Conservation (phyloP, 2,113 vertebrate species). For the Lynx canadensis region DNA sequence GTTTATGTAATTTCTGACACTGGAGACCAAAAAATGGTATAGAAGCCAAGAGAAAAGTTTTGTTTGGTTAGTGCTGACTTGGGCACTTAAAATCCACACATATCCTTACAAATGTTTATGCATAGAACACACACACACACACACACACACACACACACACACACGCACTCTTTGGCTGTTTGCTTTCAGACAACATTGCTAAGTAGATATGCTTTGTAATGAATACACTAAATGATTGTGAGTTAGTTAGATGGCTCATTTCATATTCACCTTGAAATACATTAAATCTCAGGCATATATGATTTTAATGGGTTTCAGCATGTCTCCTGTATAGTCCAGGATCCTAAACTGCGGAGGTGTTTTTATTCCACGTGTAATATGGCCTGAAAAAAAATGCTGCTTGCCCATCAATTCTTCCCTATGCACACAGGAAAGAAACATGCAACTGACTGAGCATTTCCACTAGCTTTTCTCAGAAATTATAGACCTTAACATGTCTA, state of each 20-base stretch:
- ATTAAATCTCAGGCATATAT: background rate
- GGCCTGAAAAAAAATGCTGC: background rate
- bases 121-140: background rate
- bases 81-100: too few relatives aligned
- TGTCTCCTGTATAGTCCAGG: background rate
- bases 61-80: background rate
- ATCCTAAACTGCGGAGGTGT: background rate
- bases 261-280: background rate
- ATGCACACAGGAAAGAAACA: background rate
- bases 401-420: background rate
- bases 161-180: background rate
- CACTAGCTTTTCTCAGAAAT: background rate
- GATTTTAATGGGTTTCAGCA: background rate
- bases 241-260: background rate
- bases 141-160: background rate
- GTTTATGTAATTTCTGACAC: background rate
- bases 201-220: background rate
- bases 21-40: background rate
- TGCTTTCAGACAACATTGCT: background rate
- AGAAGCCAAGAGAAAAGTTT: background rate
- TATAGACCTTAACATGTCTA: background rate
- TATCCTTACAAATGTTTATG: background rate
- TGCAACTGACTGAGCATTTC: background rate
- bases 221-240: background rate
- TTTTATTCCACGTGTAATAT: background rate